Base-by-base conservation (phyloP, 1,140 invertebrate species). In the Protaetia brevitarsis region DNA sequence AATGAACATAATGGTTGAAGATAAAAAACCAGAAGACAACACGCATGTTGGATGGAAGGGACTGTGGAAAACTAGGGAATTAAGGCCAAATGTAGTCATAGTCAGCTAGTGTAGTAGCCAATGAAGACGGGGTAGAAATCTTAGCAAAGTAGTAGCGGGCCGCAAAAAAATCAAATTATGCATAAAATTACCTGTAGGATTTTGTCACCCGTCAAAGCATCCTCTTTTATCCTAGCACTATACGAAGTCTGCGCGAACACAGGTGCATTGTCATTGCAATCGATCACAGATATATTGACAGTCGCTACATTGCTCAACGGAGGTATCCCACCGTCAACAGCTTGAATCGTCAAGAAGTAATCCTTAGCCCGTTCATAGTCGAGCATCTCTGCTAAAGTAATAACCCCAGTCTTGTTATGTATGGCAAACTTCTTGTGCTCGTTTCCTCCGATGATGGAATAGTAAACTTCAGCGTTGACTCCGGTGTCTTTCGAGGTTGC, bases 401-500 rank as follows among this genome's bases (percentile, higher is more conserved):
- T 84, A 0, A 89, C 84, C 26, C 94, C 93, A 19, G 86, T 86
- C 63, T 84, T 83, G 0, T 85, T 82, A 74, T 95, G 83, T 45
- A 96, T 88, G 16, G 82, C 78, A 76, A 95, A 96, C 74, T 94
- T 93, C 61, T 89, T 88, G 69, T 94, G 90, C 72, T 93, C 92
- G 73, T 95, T 95, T 19, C 93, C 93, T 34, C 90, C 92, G 19
- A 95, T 86, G 41, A 97, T 89, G 26, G 90, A 89, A 77, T 98
- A 98, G 27, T 87, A 87, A 26, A 99, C 92, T 74, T 95, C 89
- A 0, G 95, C 95, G 81, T 98, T 98, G 10, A 95, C 86, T 10
- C 96, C 96, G 21, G 89, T 88, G 77, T 99, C 96, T 71, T 89
- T 87, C n/a, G 96, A 97, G 0, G 90, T 92, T 0, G 97, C 97